A percentile compares a stretch with the other conserved stretches of the same genome.
phyloP scores from a whole-genome alignment of 2,113 vertebrate genomes.

The Petromus typicus region DNA sequence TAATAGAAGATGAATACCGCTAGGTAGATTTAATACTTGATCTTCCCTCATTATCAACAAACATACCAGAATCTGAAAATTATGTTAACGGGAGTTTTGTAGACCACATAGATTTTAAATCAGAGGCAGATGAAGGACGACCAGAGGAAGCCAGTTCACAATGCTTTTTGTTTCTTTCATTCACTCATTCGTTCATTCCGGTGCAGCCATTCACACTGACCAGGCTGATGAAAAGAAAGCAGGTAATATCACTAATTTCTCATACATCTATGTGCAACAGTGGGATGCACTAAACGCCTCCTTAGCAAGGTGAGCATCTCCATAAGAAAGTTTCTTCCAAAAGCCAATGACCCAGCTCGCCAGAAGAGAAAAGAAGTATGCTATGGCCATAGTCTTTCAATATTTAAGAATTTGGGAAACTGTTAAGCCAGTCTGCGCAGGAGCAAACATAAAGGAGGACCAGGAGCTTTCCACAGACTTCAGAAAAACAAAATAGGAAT shows the following conservation, averaged over 20 bases:
- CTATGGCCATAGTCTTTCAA: background rate
- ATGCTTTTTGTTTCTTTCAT: background rate
- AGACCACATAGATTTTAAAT: background rate
- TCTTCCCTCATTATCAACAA: background rate
- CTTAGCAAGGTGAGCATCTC: background rate
- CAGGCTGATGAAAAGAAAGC: background rate
- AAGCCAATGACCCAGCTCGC: background rate
- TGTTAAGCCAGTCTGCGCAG: background rate
- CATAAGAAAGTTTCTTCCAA: slow-evolving; percentile 29
- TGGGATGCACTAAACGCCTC: background rate
- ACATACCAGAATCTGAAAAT: background rate
- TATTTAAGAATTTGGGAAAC: slow-evolving; percentile 13
- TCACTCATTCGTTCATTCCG: background rate
- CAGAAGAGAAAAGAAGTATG: background rate
- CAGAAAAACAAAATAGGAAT: slow-evolving; percentile 1
- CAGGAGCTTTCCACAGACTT: background rate
- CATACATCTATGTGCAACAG: background rate
- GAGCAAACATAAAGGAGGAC: background rate
- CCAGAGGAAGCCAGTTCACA: background rate
- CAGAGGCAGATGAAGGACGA: background rate
- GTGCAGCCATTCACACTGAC: background rate
- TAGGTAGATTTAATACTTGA: background rate
- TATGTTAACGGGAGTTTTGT: background rate
- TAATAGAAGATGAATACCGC: slow-evolving; percentile 16
- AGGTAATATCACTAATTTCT: background rate